Conservation (phyloP, 2,113 vertebrate species). For the Sula dactylatra region DNA sequence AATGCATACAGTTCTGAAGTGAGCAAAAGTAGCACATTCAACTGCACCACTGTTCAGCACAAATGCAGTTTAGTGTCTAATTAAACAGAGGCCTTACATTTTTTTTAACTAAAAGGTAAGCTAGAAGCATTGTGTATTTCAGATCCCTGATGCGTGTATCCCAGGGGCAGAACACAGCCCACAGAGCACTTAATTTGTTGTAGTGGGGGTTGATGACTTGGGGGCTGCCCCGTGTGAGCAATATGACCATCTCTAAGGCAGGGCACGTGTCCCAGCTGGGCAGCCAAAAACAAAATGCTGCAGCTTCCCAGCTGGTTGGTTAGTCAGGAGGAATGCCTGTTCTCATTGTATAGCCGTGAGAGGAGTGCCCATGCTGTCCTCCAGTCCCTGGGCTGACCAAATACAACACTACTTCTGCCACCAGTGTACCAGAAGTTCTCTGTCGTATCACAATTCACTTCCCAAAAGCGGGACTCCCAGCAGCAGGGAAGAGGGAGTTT, state of each 20-base stretch:
- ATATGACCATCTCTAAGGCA: not conserved
- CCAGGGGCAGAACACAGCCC: not conserved
- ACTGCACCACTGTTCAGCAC: not conserved
- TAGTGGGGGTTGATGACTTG: not conserved
- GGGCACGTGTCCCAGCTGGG: not conserved
- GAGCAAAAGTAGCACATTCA: not conserved
- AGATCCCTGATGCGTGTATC: not conserved
- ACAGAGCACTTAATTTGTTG: not conserved
- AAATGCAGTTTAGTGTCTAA: not conserved
- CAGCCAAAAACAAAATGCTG: not conserved
- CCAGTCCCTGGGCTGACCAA: not conserved
- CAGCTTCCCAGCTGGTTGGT: not conserved
- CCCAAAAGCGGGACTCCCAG: not conserved
- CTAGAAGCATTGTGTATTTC: not conserved
- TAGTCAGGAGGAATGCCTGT: not conserved
- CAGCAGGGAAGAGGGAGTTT: not conserved
- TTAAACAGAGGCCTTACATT: not conserved
- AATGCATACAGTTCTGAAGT: not conserved
- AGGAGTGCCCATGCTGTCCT: not conserved
- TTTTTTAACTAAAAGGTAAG: not conserved
- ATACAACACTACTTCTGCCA: not conserved
- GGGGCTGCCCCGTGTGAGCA: rapidly evolving
- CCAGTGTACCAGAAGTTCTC: not conserved
- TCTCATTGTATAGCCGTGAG: not conserved
- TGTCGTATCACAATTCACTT: not conserved